These are phyloP conservation scores for Protomyctophum bolini DNA, from an alignment of 2,113 vertebrate species.

Conservation along the genomic window DNA sequence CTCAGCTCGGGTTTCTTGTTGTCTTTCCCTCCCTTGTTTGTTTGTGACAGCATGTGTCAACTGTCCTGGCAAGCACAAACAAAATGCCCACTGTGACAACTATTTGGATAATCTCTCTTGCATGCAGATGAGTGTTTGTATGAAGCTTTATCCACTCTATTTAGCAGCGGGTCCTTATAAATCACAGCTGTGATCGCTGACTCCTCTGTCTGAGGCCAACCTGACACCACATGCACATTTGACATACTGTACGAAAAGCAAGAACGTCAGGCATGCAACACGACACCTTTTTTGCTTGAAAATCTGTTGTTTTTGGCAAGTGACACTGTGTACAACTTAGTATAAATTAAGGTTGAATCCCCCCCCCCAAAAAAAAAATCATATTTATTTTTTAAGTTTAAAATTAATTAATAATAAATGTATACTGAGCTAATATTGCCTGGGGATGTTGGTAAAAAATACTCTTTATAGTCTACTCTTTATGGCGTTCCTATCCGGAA, in stretches of 20 bases:
- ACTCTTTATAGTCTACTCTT: neutral
- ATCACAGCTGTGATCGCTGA: slow-evolving; percentile 48
- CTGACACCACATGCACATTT: neutral
- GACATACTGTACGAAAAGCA: neutral
- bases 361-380: too few relatives aligned
- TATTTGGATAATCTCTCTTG: slow-evolving; percentile 13
- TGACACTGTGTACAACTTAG: too few relatives aligned
- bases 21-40: slow-evolving; percentile 15
- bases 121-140: slow-evolving; percentile 42
- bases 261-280: too few relatives aligned
- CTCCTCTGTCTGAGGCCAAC: slow-evolving; percentile 16
- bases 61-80: slow-evolving; percentile 36
- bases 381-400: too few relatives aligned
- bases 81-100: slow-evolving; percentile 31
- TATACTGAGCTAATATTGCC: neutral
- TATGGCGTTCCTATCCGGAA: neutral
- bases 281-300: too few relatives aligned
- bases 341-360: too few relatives aligned
- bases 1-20: slow-evolving; percentile 53
- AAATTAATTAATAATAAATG: too few relatives aligned
- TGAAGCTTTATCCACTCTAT: slow-evolving; percentile 2
- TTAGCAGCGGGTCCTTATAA: slow-evolving; percentile 26
- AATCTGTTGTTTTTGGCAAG: too few relatives aligned
- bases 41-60: slow-evolving; percentile 22
- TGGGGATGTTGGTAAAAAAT: neutral